phyloP scores from a whole-genome alignment of 2,113 vertebrate species.

The Gambusia affinis region DNA sequence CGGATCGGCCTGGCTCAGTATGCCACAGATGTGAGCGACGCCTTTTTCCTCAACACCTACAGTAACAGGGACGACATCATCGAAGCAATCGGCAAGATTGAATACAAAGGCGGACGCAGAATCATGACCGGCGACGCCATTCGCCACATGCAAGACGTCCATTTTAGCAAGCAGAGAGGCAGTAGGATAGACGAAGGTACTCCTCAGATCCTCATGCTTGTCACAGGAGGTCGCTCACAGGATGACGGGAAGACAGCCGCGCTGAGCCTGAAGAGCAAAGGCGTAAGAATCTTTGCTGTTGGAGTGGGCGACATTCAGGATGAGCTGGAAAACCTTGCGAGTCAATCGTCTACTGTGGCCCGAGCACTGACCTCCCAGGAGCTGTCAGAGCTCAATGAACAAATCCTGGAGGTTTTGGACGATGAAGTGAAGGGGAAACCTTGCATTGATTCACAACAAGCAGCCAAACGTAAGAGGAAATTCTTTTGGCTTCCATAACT shows the following conservation, averaged over 20 bases:
- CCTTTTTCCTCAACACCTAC: conserved; percentile 89
- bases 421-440: conserved; percentile 85
- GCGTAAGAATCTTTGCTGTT: conserved; percentile 87
- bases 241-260: conserved; percentile 87
- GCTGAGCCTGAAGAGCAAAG: conserved; percentile 78
- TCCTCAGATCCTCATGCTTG: conserved; percentile 90
- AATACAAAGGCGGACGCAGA: conserved; percentile 88
- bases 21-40: conserved; percentile 88
- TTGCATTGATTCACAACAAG: conserved; percentile 70
- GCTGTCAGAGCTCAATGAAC: conserved; percentile 91
- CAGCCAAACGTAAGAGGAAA: conserved; percentile 76
- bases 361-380: conserved; percentile 78
- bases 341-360: conserved; percentile 83
- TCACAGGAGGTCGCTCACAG: conserved; percentile 86
- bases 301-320: conserved; percentile 84
- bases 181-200: conserved; percentile 87
- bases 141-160: conserved; percentile 82
- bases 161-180: conserved; percentile 88
- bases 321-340: conserved; percentile 86
- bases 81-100: conserved; percentile 78
- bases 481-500: neutral
- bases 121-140: conserved; percentile 88
- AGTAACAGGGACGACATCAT: conserved; percentile 84
- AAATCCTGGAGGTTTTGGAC: conserved; percentile 86
- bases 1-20: conserved; percentile 90